Evolutionary conservation across 2,888 invertebrate genomes (phyloP).

Genomic region (Hermaeophaga mercurialis): DNA sequence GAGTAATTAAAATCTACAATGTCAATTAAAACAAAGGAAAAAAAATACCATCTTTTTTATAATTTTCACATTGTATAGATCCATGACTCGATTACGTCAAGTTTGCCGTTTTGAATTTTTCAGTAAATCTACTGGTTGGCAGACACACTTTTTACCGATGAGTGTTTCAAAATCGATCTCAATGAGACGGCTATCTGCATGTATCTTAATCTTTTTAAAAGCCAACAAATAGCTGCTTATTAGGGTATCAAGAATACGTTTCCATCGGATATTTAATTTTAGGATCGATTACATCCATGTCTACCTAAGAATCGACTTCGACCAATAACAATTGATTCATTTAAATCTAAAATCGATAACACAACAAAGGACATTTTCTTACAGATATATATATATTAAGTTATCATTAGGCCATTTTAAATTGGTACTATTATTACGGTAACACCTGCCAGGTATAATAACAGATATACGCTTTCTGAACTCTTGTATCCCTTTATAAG

Average conservation of each 20-base stretch:
- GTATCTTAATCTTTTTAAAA: no score
- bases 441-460: slow-evolving; percentile 25
- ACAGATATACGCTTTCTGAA: slow-evolving; percentile 12
- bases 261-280: slow-evolving; percentile 1
- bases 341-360: slow-evolving; percentile 14
- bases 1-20: no score
- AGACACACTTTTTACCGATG: no score
- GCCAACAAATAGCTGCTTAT: no score
- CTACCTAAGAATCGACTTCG: slow-evolving; percentile 4
- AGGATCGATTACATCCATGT: slow-evolving; percentile 11
- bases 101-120: no score
- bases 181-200: no score
- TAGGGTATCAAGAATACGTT: background rate
- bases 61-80: no score
- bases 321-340: slow-evolving; percentile 21
- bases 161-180: no score
- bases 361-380: slow-evolving; percentile 12
- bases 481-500: slow-evolving; percentile 17
- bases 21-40: no score
- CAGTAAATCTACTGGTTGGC: no score
- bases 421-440: slow-evolving; percentile 12
- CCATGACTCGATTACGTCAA: no score
- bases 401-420: slow-evolving; percentile 17
- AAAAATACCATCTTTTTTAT: no score
- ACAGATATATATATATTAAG: slow-evolving; percentile 1